Base-by-base conservation (phyloP, 2,888 invertebrate genomes). In the Stenichneumon culpator region DNA sequence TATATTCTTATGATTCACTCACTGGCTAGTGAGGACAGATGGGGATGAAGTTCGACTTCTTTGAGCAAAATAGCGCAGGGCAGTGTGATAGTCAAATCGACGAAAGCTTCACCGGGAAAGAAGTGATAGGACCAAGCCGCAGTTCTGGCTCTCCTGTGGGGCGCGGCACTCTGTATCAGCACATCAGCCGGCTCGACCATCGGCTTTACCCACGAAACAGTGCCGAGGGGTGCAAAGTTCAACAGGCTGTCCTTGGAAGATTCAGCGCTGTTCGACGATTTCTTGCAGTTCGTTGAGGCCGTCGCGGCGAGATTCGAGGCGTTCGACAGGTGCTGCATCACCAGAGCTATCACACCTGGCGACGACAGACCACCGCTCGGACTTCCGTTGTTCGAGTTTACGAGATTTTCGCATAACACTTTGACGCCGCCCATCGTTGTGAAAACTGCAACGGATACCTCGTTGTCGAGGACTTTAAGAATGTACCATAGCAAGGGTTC, bases 81-180 rank as follows among this genome's bases (percentile, higher is more conserved):
- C 90, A 99, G 94, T 28, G 97, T 96, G 74, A 99, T 95, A 5
- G 97, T 97, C 65, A 99, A 95, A 93, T 99, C 98, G 0, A 99
- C 97, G 94, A 97, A 98, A 54, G 97, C 97, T 94, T 98, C 98
- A 89, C 96, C 96, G 44, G 98, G 97, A 94, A 98, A 98, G 95
- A 98, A 99, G 95, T 99, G 98, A 94, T 99, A 98, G 44, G 97
- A 97, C 99, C 99, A 99, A n/a, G 98, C 97, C 4, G 99, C 97
- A 1, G 98, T 97, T 83, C 98, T 96, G 28, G 98, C 97, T 57
- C 99, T 95, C 60, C 98, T 95, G 91, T 97, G 97, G 3, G 98
- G 97, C 0, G 97, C 97, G 1, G 96, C 96, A 74, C 97, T 96
- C 92, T 97, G 97, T 87, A 99, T 97, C 52, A 99, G 95, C 84